A percentile compares a stretch with the other conserved stretches of the same genome.
Evolutionary conservation across 2,113 vertebrate genomes (phyloP).

Genomic region (Neolamprologus sp.): DNA sequence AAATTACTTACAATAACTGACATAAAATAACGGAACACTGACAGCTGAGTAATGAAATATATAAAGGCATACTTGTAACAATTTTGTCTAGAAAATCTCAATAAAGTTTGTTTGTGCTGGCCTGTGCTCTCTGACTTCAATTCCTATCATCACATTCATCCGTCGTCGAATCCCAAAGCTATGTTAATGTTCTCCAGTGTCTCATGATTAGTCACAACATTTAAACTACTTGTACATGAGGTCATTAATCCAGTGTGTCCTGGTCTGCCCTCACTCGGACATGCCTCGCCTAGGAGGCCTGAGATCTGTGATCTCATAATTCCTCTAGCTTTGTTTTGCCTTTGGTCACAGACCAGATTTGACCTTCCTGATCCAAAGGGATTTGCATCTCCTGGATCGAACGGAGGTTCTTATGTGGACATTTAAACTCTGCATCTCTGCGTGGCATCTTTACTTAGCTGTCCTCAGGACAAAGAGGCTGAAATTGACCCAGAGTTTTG

Average conservation of each 20-base stretch:
- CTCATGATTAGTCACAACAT: background rate
- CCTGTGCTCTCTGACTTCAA: background rate
- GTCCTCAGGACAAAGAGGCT: background rate
- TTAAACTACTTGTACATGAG: background rate
- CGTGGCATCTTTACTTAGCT: background rate
- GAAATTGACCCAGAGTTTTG: background rate
- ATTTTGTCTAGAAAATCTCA: background rate
- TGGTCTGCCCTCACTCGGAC: background rate
- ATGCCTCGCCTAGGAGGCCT: background rate
- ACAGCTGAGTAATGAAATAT: background rate
- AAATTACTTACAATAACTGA: background rate
- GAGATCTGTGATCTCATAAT: background rate
- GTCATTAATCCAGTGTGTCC: background rate
- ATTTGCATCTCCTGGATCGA: background rate
- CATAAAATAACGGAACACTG: background rate
- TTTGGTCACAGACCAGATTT: background rate
- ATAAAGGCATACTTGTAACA: background rate
- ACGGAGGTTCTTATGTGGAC: background rate
- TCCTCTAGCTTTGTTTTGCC: background rate
- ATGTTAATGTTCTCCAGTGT: background rate
- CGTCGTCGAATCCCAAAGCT: background rate
- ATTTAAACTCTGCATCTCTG: background rate
- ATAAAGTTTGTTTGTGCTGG: background rate
- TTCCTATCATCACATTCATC: background rate
- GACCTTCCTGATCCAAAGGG: background rate